These are phyloP conservation scores for Latrodectus hesperus DNA, from an alignment of 2,888 invertebrate species.

Conservation along the genomic window DNA sequence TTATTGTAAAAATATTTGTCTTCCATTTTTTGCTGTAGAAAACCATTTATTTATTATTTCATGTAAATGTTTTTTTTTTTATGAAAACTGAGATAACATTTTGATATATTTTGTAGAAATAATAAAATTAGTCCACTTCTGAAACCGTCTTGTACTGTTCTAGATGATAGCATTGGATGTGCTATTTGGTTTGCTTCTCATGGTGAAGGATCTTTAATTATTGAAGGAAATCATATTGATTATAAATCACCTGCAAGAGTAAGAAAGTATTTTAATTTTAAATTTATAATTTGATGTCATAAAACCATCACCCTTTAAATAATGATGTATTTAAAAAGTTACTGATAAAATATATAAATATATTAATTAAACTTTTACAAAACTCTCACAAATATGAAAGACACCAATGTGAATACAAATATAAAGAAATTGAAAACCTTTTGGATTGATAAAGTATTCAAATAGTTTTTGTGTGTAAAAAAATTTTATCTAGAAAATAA, in stretches of 20 bases:
- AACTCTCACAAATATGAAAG: too few species aligned
- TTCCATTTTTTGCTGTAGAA: not conserved
- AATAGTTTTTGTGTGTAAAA: too few species aligned
- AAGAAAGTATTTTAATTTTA: slow-evolving; percentile 71
- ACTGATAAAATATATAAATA: too few species aligned
- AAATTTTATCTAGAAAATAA: too few species aligned
- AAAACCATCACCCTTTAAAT: too few species aligned
- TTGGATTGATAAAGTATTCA: too few species aligned
- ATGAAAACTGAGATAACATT: not conserved
- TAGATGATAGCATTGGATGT: slow-evolving; percentile 97
- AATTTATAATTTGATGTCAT: too few species aligned
- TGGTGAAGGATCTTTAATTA: slow-evolving; percentile 78
- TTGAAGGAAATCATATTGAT: slow-evolving; percentile 63
- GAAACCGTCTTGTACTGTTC: slow-evolving; percentile 87
- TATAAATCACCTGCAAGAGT: slow-evolving; percentile 79
- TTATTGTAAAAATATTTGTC: not conserved
- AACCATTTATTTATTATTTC: not conserved
- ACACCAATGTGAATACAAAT: too few species aligned
- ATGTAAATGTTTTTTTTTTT: not conserved
- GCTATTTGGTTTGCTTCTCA: slow-evolving; percentile 95
- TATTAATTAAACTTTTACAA: too few species aligned
- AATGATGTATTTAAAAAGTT: too few species aligned
- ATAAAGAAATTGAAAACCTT: too few species aligned
- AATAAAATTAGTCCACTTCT: slow-evolving; percentile 83
- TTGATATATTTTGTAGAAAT: slow-evolving; percentile 13